A percentile compares a stretch with the other conserved stretches of the same genome.
Conservation (phyloP, 1,140 invertebrate genomes). For the Lutraria rhynchaena region DNA sequence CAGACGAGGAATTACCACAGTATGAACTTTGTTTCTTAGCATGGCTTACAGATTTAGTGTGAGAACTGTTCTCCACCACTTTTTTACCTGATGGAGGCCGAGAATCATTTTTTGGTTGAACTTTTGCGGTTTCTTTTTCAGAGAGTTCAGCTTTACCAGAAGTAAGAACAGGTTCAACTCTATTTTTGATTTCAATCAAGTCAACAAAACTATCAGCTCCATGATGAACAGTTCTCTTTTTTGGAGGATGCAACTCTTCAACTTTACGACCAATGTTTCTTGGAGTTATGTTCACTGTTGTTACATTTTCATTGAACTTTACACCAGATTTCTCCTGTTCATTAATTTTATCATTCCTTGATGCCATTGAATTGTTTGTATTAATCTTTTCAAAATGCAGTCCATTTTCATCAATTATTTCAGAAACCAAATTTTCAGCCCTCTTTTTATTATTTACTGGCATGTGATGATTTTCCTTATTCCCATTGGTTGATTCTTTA, state of each 20-base stretch:
- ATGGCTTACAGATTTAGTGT: background rate
- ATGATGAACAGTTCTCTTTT: slow-evolving; percentile 34
- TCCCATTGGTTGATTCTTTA: background rate
- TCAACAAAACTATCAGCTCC: slow-evolving; percentile 36
- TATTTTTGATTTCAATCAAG: slow-evolving; percentile 49
- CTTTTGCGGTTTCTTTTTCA: background rate
- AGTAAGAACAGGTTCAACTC: slow-evolving; percentile 38
- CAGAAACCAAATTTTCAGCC: slow-evolving; percentile 20
- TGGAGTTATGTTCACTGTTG: slow-evolving; percentile 71
- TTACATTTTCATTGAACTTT: slow-evolving; percentile 68
- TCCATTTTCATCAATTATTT: slow-evolving; percentile 46
- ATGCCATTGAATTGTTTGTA: background rate
- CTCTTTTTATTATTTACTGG: slow-evolving; percentile 15
- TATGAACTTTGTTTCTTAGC: too few species aligned
- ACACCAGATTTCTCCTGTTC: slow-evolving; percentile 58
- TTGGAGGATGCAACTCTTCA: slow-evolving; percentile 50
- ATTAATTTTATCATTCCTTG: background rate
- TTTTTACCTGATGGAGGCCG: slow-evolving; percentile 32
- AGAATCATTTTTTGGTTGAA: background rate
- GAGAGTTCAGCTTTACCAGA: slow-evolving; percentile 34
- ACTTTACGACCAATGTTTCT: slow-evolving; percentile 71
- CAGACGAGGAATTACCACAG: background rate
- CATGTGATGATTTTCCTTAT: background rate
- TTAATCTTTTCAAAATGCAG: slow-evolving; percentile 27
- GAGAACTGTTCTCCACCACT: background rate